Evolutionary conservation across 35 echinoderm and acorn worm species (phyloP).

Genomic region (Amphiura filiformis): DNA sequence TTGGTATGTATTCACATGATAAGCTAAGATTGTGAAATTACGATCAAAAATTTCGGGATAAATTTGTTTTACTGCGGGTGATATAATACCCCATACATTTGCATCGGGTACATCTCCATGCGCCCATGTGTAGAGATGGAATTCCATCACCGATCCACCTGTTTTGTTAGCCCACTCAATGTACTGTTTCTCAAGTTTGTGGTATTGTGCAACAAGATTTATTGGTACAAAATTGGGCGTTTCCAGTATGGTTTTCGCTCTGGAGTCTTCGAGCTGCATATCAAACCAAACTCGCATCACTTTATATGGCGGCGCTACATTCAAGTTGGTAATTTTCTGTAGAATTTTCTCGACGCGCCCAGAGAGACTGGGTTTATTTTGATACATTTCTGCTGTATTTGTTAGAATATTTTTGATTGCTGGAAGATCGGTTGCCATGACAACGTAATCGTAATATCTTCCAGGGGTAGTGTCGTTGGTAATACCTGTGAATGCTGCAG

Average conservation of each 20-base stretch:
- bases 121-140: slow-evolving; percentile 26
- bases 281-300: slow-evolving; percentile 75
- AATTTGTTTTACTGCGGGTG: slow-evolving; percentile 56
- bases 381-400: not conserved
- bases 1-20: slow-evolving; percentile 41
- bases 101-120: slow-evolving; percentile 39
- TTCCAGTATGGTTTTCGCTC: slow-evolving; percentile 34
- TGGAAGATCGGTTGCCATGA: slow-evolving; percentile 53
- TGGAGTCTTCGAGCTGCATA: slow-evolving; percentile 35
- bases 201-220: slow-evolving; percentile 69
- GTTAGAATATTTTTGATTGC: slow-evolving; percentile 55
- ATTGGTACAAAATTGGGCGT: slow-evolving; percentile 67
- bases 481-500: slow-evolving; percentile 22
- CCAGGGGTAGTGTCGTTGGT: slow-evolving; percentile 10
- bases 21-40: slow-evolving; percentile 55
- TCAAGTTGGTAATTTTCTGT: slow-evolving; percentile 19
- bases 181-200: slow-evolving; percentile 61
- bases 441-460: slow-evolving; percentile 57
- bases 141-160: slow-evolving; percentile 42
- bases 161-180: slow-evolving; percentile 33
- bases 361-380: not conserved
- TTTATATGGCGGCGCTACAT: slow-evolving; percentile 58
- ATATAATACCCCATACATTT: slow-evolving; percentile 62
- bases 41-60: slow-evolving; percentile 74
- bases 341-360: slow-evolving; percentile 2